phyloP scores from a whole-genome alignment of 2,113 vertebrate species.

The Bufo gargarizans region DNA sequence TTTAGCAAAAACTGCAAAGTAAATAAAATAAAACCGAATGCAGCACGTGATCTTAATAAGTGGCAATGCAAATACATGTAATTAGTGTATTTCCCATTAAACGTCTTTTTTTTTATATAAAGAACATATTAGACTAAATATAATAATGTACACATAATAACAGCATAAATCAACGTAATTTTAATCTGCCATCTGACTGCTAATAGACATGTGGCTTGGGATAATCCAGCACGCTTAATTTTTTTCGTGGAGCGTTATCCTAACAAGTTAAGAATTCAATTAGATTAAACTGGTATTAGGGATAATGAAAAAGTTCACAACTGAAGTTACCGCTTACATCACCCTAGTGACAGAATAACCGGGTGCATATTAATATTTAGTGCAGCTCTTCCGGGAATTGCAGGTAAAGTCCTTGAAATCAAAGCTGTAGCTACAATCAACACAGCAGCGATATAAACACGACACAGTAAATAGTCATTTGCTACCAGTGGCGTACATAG shows the following conservation, averaged over 20 bases:
- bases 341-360: not conserved
- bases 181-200: not conserved
- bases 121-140: too few relatives aligned
- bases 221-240: not conserved
- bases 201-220: not conserved
- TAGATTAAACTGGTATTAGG: constrained; percentile 13
- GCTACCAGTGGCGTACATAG: not conserved
- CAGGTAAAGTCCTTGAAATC: too few relatives aligned
- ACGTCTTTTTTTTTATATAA: too few relatives aligned
- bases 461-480: not conserved
- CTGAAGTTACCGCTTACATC: not conserved
- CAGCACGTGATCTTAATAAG: too few relatives aligned
- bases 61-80: too few relatives aligned
- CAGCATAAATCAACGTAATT: too few relatives aligned
- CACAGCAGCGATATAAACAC: not conserved
- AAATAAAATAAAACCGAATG: too few relatives aligned
- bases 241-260: not conserved
- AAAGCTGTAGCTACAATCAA: not conserved
- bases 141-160: too few relatives aligned
- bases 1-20: too few relatives aligned
- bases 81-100: too few relatives aligned
- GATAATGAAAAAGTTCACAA: not conserved
- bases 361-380: not conserved
- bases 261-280: constrained; percentile 27
- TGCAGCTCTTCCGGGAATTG: too few relatives aligned